Percentiles rank a stretch among this genome's conserved stretches.
Conservation (phyloP, 2,888 invertebrate species). For the Cephonodes hylas region DNA sequence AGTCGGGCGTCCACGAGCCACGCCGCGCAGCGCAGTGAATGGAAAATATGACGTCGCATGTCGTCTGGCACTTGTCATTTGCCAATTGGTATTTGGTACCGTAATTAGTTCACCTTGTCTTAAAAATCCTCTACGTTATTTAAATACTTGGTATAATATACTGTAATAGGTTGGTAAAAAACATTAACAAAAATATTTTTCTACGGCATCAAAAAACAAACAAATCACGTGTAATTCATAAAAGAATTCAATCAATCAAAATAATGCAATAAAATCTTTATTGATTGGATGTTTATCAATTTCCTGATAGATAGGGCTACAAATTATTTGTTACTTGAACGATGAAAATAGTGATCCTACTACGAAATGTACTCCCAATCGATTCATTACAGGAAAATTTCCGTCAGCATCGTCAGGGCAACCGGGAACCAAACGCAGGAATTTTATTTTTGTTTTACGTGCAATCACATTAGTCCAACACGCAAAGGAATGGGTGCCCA, state of each 20-base stretch:
- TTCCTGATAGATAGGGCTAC: too few species aligned
- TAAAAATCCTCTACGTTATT: neutral
- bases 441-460: neutral
- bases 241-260: too few species aligned
- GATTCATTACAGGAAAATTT: constrained; percentile 9
- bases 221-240: neutral
- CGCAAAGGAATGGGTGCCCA: neutral
- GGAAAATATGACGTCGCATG: constrained; percentile 35
- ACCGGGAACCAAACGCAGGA: constrained; percentile 40
- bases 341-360: too few species aligned
- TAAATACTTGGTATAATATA: neutral
- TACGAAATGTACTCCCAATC: constrained; percentile 13
- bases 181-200: neutral
- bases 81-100: constrained; percentile 17
- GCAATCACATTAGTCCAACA: neutral
- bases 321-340: too few species aligned
- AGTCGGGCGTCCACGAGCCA: constrained; percentile 29
- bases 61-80: constrained; percentile 22
- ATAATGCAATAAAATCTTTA: too few species aligned
- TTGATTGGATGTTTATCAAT: too few species aligned
- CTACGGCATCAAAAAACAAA: neutral
- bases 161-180: neutral
- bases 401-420: constrained; percentile 52
- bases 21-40: constrained; percentile 40
- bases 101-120: constrained; percentile 13